Conservation (phyloP, 2,888 invertebrate species). For the Hydroisotoma schaefferi region DNA sequence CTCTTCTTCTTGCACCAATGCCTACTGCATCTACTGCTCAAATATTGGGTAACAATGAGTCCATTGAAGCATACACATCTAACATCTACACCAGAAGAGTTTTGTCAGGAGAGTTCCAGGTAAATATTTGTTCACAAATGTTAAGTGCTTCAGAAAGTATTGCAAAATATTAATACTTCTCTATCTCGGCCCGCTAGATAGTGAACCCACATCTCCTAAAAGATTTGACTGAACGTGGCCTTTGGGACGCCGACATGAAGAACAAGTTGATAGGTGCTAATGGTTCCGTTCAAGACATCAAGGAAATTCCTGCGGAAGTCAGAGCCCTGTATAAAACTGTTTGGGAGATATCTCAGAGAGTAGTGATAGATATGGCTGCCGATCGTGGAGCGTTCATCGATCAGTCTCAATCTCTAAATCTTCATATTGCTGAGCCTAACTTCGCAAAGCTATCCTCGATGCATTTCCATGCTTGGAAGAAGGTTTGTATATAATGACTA, state of each 20-base stretch:
- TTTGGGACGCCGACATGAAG: conserved; percentile 96
- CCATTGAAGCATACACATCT: conserved; percentile 95
- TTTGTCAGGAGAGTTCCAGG: conserved; percentile 85
- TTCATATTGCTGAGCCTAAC: conserved; percentile 92
- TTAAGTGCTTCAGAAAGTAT: not conserved
- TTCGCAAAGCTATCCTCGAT: conserved; percentile 93
- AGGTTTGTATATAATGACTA: conserved; percentile 54
- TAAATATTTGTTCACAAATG: conserved; percentile 36
- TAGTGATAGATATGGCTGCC: conserved; percentile 92
- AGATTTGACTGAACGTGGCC: conserved; percentile 81
- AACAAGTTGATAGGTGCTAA: conserved; percentile 84
- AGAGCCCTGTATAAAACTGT: conserved; percentile 91
- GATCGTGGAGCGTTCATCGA: conserved; percentile 98
- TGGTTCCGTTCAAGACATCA: conserved; percentile 89
- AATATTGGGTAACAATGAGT: conserved; percentile 98
- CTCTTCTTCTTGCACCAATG: conserved; percentile 92
- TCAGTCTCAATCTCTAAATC: conserved; percentile 96
- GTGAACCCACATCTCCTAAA: conserved; percentile 93
- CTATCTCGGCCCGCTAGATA: conserved; percentile 60
- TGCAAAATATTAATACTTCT: conserved; percentile 1
- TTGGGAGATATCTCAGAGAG: conserved; percentile 94
- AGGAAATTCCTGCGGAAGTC: conserved; percentile 76
- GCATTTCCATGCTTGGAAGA: conserved; percentile 97
- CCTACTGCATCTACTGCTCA: conserved; percentile 99
- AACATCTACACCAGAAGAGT: conserved; percentile 94